These are phyloP conservation scores for Tamias sibiricus DNA, from an alignment of 2,113 vertebrate genomes.

Conservation along the genomic window DNA sequence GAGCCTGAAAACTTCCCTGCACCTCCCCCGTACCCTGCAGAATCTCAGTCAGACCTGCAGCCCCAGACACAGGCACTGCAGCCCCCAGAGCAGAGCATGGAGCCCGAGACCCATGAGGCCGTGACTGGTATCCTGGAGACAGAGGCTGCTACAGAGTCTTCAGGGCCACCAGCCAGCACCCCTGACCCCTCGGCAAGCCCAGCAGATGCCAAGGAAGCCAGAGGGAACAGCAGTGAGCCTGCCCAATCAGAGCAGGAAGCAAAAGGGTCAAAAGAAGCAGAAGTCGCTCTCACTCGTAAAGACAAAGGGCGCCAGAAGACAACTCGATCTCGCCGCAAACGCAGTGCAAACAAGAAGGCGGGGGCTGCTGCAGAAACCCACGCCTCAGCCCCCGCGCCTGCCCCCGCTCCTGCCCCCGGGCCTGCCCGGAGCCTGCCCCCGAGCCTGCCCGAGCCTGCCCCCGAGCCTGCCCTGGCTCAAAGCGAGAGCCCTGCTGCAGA, in stretches of 20 bases:
- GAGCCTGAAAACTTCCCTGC: slow-evolving; percentile 93
- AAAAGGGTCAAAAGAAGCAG: slow-evolving; percentile 81
- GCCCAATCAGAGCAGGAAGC: slow-evolving; percentile 83
- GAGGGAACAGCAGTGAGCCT: slow-evolving; percentile 82
- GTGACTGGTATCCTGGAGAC: slow-evolving; percentile 89
- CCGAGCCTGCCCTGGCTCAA: slow-evolving; percentile 82
- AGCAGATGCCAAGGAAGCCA: slow-evolving; percentile 86
- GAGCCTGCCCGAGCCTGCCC: slow-evolving; percentile 83
- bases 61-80: slow-evolving; percentile 86
- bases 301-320: slow-evolving; percentile 91
- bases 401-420: slow-evolving; percentile 82
- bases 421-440: slow-evolving; percentile 80
- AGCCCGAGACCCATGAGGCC: slow-evolving; percentile 90
- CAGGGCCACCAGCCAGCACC: slow-evolving; percentile 62
- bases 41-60: slow-evolving; percentile 82
- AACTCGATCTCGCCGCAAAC: slow-evolving; percentile 90
- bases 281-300: slow-evolving; percentile 89
- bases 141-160: slow-evolving; percentile 78
- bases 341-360: slow-evolving; percentile 87
- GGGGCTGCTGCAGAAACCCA: slow-evolving; percentile 74
- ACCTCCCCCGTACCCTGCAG: slow-evolving; percentile 84
- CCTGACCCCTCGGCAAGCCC: neutral
- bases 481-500: slow-evolving; percentile 70
- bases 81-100: slow-evolving; percentile 89
- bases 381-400: slow-evolving; percentile 80